Base-by-base conservation (phyloP, 2,888 invertebrate species). In the Criorhina ranunculi region DNA sequence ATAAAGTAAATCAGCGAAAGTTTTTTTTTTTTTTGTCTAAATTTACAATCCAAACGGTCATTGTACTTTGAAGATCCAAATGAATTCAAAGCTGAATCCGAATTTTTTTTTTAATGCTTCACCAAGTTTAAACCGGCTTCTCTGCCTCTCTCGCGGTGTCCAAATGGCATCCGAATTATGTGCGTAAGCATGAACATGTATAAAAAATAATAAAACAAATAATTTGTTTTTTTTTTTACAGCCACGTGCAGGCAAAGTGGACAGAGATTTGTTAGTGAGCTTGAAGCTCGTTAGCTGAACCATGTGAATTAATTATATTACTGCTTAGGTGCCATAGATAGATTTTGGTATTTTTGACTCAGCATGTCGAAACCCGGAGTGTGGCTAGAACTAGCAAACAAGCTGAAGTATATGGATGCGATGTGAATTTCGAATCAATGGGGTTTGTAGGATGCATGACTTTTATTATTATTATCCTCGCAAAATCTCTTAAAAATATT, bases 1-100 rank as follows among this genome's bases (percentile, higher is more conserved):
- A 57, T 49, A 19, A 46, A 57, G 24, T 69, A 64, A 70, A 78
- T 78, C 78, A 78, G 78, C 70, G 78, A 78, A 78, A 70, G 78
- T 77, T 69, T 73, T 73, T 55, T 42, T 62, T 64, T 57, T 53
- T 33, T 11, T 37, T 35, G 5, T 15, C 33, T 51, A 31, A 60
- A 72, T 62, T 72, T 31, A 42, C 49, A 60, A 66, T 69, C 19
- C 19, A 51, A 78, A 49, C 70, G 78, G 78, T 78, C 70, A 78
- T 70, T 78, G 78, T 64, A 78, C 78, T 51, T 66, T 12, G 62
- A n/a, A 33, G 73, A 12, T 62, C 53, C 5, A 59, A 60, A 60
- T 69, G 42, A 15, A 60, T 77, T 33, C 37, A 29, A 40, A 33
- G 53, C 15, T 51, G 62, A 33, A 15, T 44, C 37, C 60, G 51